Evolutionary conservation across 2,113 vertebrate genomes (phyloP), one percentile per base, ranked within the genome.

Genomic region (Psilopsiagon aurifrons): DNA sequence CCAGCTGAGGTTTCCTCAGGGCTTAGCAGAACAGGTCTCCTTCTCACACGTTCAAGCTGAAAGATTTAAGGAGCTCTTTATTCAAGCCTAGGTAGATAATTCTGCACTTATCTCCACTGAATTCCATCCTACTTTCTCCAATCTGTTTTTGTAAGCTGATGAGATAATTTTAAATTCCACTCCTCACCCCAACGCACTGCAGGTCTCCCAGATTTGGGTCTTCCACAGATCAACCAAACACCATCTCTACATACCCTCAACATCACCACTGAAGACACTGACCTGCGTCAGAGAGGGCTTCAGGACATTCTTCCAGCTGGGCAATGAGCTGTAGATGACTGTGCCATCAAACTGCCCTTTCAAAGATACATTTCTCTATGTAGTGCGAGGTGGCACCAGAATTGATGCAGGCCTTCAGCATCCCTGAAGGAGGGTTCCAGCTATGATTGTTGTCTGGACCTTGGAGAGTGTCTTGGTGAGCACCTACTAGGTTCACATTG

Each of bases 391-490:
- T 59, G 28, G 31, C n/a, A 86, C 17, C n/a, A 86, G 71, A 90
- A 77, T 73, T 20, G 10, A 4, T 35, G 47, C n/a, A 79, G 37
- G 37, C 16, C 17, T 18, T 57, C 0, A 0, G 37, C 46, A 83
- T 11, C 17, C 19, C 54, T 67, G 41, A 92, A 54, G 31, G 5
- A 13, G 14, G 0, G 8, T 43, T 64, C 7, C n/a, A 29, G 10
- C 3, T 33, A 7, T 13, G 8, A 27, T 1, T 71, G 13, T 67
- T 52, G 59, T 22, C n/a, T 73, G 49, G n/a, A 46, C 41, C 37
- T 63, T 57, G n/a, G 14, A 49, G 13, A 66, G 4, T 3, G 2
- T 22, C 27, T 73, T 0, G 0, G 37, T 46, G 51, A 37, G 19
- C 67, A 66, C 5, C 16, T 69, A 12, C 15, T 1, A 0, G 27